phyloP scores from a whole-genome alignment of 2,113 vertebrate species.

The Cettia cetti region DNA sequence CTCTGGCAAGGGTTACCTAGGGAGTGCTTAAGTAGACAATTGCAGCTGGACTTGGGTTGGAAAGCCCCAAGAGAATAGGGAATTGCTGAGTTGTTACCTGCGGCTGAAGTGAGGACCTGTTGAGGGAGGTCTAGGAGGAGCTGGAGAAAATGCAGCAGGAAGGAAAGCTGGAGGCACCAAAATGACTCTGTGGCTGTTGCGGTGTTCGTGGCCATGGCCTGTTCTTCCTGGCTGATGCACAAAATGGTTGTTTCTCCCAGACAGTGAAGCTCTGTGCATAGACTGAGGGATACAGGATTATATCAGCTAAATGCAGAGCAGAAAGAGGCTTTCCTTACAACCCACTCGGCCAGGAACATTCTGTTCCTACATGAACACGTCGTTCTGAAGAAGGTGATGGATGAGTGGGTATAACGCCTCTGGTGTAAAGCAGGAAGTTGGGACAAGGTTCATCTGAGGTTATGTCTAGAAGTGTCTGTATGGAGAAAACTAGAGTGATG shows the following conservation, averaged over 20 bases:
- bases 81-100: not conserved
- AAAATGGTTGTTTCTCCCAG: not conserved
- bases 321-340: not conserved
- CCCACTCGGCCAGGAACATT: not conserved
- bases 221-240: not conserved
- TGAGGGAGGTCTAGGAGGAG: not conserved
- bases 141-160: not conserved
- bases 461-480: not conserved
- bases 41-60: not conserved
- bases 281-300: not conserved
- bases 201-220: accelerated
- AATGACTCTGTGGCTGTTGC: not conserved
- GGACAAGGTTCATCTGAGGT: not conserved
- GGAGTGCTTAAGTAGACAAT: not conserved
- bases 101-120: not conserved
- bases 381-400: not conserved
- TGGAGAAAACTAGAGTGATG: not conserved
- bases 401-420: not conserved
- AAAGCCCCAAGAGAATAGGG: not conserved
- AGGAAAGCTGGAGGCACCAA: not conserved
- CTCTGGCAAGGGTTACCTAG: not conserved
- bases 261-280: not conserved
- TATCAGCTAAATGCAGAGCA: not conserved
- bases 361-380: not conserved
- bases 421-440: not conserved